Evolutionary conservation across 2,888 invertebrate species (phyloP).

Genomic region (Scrobipalpa costella): DNA sequence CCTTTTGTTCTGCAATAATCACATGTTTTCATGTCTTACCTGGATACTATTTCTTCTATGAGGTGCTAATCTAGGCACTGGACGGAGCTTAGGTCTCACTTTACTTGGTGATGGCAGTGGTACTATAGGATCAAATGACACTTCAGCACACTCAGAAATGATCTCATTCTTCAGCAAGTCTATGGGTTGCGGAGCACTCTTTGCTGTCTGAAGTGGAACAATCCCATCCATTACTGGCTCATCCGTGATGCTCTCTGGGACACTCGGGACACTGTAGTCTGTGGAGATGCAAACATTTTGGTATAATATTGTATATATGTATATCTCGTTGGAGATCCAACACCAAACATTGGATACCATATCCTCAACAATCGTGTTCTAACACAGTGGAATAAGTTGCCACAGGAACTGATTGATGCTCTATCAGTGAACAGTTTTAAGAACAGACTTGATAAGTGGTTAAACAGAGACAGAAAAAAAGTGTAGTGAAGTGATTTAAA

Average conservation of each 20-base stretch:
- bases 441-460: too few relatives aligned
- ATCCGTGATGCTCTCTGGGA: conserved; percentile 57
- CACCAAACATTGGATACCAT: too few relatives aligned
- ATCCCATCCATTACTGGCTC: conserved; percentile 70
- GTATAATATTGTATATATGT: too few relatives aligned
- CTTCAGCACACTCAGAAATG: conserved; percentile 72
- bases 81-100: conserved; percentile 84
- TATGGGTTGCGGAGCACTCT: conserved; percentile 58
- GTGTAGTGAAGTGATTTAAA: too few relatives aligned
- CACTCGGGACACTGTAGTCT: conserved; percentile 63
- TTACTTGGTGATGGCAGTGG: conserved; percentile 82
- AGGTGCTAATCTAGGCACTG: conserved; percentile 84
- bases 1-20: neutral
- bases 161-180: conserved; percentile 62
- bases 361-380: too few relatives aligned
- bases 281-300: too few relatives aligned
- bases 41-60: conserved; percentile 84
- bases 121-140: conserved; percentile 74
- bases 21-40: conserved; percentile 43
- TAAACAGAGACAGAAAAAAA: too few relatives aligned
- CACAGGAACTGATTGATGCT: too few relatives aligned
- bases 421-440: too few relatives aligned
- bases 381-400: too few relatives aligned
- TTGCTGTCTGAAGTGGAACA: conserved; percentile 57
- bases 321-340: too few relatives aligned